Conservation (phyloP, 1,140 invertebrate genomes). For the Asobara japonica region DNA sequence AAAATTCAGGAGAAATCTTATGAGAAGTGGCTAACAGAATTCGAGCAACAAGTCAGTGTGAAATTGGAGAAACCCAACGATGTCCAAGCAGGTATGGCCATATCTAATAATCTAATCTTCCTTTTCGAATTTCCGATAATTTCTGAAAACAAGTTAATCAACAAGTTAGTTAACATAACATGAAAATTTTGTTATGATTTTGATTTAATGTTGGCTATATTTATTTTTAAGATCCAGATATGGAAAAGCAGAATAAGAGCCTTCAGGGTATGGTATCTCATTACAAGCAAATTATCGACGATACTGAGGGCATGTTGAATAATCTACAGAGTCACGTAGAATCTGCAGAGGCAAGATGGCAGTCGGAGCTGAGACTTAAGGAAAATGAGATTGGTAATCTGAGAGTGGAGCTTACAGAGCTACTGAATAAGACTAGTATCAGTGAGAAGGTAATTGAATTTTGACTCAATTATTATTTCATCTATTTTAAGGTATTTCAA, state of each 20-base stretch:
- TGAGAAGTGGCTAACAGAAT: conserved; percentile 67
- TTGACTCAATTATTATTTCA: neutral
- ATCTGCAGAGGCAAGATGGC: conserved; percentile 76
- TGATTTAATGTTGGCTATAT: no score
- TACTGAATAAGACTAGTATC: conserved; percentile 46
- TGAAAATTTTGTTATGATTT: no score
- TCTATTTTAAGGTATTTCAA: no score
- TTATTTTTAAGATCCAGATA: conserved; percentile 58
- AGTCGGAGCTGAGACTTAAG: conserved; percentile 70
- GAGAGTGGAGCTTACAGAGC: conserved; percentile 61
- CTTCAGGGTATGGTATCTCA: conserved; percentile 74
- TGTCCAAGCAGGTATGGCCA: neutral
- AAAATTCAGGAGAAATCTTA: conserved; percentile 62
- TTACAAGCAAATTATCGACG: conserved; percentile 79
- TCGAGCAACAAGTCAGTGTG: conserved; percentile 64
- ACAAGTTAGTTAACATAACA: no score
- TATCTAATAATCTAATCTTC: no score
- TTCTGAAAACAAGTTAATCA: no score
- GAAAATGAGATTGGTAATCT: conserved; percentile 72
- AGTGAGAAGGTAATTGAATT: conserved; percentile 42
- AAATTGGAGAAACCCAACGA: conserved; percentile 41
- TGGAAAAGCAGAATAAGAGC: conserved; percentile 70
- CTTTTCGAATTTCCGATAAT: no score
- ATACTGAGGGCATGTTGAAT: conserved; percentile 78
- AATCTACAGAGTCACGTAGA: conserved; percentile 76